phyloP scores from a whole-genome alignment of 2,113 vertebrate species.

The Thryonomys swinderianus region DNA sequence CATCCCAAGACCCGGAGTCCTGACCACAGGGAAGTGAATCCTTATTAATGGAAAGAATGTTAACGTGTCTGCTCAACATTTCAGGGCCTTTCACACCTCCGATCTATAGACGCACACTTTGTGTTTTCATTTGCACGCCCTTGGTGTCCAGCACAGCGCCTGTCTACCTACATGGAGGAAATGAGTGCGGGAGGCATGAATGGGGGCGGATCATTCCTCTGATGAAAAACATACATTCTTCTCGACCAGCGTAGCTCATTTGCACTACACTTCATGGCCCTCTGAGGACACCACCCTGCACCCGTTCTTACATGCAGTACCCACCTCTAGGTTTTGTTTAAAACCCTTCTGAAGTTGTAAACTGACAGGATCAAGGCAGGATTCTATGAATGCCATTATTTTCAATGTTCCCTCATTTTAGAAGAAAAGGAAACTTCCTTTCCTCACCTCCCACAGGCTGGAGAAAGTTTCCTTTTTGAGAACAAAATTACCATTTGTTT shows the following conservation, averaged over 20 bases:
- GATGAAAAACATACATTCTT: slow-evolving; percentile 16
- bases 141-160: neutral
- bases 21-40: neutral
- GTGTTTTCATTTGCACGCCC: slow-evolving; percentile 39
- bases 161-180: neutral
- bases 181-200: neutral
- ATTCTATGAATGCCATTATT: slow-evolving; percentile 67
- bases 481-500: slow-evolving; percentile 81
- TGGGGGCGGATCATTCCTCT: neutral
- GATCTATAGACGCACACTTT: neutral
- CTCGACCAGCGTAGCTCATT: slow-evolving; percentile 25
- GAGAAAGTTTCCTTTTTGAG: slow-evolving; percentile 79
- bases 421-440: slow-evolving; percentile 78
- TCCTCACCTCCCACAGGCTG: slow-evolving; percentile 79
- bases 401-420: slow-evolving; percentile 74
- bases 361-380: slow-evolving; percentile 58
- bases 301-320: neutral
- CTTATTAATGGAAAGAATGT: neutral
- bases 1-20: neutral
- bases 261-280: neutral
- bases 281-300: neutral
- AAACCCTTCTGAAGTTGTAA: slow-evolving; percentile 52
- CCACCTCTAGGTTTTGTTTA: slow-evolving; percentile 35
- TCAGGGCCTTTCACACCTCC: neutral
- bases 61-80: neutral